phyloP scores from a whole-genome alignment of 1,140 invertebrate species.

The Zaprionus africanus region DNA sequence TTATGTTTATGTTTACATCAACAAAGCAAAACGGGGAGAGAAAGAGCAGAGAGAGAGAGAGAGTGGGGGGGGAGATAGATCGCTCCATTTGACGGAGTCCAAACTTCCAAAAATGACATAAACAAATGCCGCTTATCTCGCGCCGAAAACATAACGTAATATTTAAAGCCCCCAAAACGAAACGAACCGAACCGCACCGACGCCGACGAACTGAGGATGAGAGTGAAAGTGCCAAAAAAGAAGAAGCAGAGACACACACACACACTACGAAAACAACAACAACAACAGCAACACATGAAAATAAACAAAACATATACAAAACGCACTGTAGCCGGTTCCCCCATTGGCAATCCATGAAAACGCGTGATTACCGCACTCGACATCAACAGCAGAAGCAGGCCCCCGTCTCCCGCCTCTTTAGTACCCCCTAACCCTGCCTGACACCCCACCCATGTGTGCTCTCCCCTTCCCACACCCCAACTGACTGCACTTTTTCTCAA shows the following conservation, averaged over 20 bases:
- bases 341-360: conserved; percentile 37
- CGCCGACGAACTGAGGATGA: conserved; percentile 52
- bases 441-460: background rate
- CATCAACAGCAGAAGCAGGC: conserved; percentile 50
- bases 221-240: conserved; percentile 76
- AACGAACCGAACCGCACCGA: conserved; percentile 54
- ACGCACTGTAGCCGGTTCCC: conserved; percentile 61
- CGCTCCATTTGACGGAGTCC: conserved; percentile 32
- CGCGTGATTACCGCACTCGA: conserved; percentile 74
- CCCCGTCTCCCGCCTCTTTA: conserved; percentile 5
- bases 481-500: conserved; percentile 71
- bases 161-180: conserved; percentile 44
- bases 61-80: conserved; percentile 14
- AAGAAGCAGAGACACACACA: conserved; percentile 23
- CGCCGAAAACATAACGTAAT: conserved; percentile 67
- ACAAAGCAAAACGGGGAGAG: conserved; percentile 34
- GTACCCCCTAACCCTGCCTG: background rate
- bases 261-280: background rate
- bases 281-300: conserved; percentile 43
- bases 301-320: conserved; percentile 53
- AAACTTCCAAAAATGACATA: conserved; percentile 51
- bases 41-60: conserved; percentile 13
- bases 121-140: conserved; percentile 64
- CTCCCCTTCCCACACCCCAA: background rate
- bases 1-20: conserved; percentile 68